Base-by-base conservation (phyloP, 2,113 vertebrate species). In the Ibidorhyncha struthersii region DNA sequence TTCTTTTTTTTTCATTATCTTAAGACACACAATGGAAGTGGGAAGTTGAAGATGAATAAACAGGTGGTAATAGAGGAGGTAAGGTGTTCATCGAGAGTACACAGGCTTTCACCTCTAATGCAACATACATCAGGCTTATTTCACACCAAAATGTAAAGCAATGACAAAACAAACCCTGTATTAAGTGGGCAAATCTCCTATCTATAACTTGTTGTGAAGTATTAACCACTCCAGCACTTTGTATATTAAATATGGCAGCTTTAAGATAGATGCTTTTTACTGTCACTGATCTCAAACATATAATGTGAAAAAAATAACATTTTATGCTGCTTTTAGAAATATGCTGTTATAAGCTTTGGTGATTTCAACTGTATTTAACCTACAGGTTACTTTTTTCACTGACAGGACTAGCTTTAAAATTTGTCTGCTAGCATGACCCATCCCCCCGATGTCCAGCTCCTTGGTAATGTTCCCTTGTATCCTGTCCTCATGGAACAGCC, bases 1-100 rank as follows among this genome's bases (percentile, higher is more conserved):
- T 97, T 95, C 91, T 63, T 92, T 88, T 89, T 90, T 90, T 90
- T 83, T 76, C 81, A 95, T 94, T 93, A 91, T 91, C 90, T 95
- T 98, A 96, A 97, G 93, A 97, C 97, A 97, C 85, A 91, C 29
- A 66, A 40, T 89, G 73, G 94, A 93, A 91, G 82, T 41, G 56
- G 71, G 56, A 97, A 95, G 95, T 70, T 89, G 94, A 95, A 90
- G 87, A 92, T 79, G 92, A 96, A 91, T 87, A 93, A 97, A 77
- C 76, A 90, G 72, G 69, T 69, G 36, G 70, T 82, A 95, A 95
- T 58, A 71, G 87, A 94, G 49, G 56, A 97, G 61, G 65, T 76
- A 69, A 55, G 32, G 67, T 14, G 5, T 79, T 96, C 61, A 82
- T 27, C 2, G 52, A 88, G 73, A 89, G 29, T 43, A 86, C 61